A percentile compares a stretch with the other conserved stretches of the same genome.
Evolutionary conservation across 1,140 invertebrate genomes (phyloP).

Genomic region (Maniola jurtina): DNA sequence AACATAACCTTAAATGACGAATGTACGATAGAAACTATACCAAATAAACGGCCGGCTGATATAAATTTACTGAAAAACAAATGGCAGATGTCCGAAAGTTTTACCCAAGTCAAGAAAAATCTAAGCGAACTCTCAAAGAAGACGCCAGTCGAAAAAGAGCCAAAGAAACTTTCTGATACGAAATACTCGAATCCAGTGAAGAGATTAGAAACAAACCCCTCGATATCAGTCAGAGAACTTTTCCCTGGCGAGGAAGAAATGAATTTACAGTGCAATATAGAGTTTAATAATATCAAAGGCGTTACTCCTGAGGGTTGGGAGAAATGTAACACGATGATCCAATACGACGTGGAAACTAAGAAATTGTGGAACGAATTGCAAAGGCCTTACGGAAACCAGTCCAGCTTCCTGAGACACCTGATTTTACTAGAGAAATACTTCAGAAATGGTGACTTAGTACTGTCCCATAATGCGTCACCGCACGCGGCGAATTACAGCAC

Average conservation of each 20-base stretch:
- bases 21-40: constrained; percentile 75
- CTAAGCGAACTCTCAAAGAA: constrained; percentile 73
- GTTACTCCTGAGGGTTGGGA: constrained; percentile 90
- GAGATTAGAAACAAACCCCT: constrained; percentile 85
- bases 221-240: constrained; percentile 87
- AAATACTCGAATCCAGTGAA: constrained; percentile 75
- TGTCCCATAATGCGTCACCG: constrained; percentile 85
- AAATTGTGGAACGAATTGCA: constrained; percentile 89
- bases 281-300: constrained; percentile 83
- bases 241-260: constrained; percentile 90
- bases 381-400: constrained; percentile 91
- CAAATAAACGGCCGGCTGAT: constrained; percentile 63
- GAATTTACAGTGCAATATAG: constrained; percentile 85
- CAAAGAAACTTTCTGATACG: constrained; percentile 54
- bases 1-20: constrained; percentile 73
- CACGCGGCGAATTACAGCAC: constrained; percentile 88
- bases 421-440: constrained; percentile 91
- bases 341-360: constrained; percentile 90
- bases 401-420: constrained; percentile 89
- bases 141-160: constrained; percentile 55
- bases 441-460: constrained; percentile 85
- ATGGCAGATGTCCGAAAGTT: constrained; percentile 76
- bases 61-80: constrained; percentile 74
- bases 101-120: constrained; percentile 75
- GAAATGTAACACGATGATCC: constrained; percentile 86